Conservation (phyloP, 2,113 vertebrate species). For the Pachypanchax playfairii region DNA sequence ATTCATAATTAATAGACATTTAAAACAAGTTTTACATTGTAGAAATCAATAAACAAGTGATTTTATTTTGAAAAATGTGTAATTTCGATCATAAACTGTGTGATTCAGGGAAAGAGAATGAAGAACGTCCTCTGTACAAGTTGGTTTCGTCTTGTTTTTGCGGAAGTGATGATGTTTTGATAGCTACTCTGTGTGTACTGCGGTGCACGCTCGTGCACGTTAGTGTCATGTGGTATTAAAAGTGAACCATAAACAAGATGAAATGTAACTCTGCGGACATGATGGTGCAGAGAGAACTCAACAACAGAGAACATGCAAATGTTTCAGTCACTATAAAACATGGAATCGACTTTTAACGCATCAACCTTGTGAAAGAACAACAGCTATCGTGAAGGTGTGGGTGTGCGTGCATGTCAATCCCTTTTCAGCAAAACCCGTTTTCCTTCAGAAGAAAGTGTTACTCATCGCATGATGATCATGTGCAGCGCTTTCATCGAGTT, state of each 20-base stretch:
- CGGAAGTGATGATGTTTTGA: constrained; percentile 67
- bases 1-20: no score
- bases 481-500: background rate
- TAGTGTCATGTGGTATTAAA: constrained; percentile 37
- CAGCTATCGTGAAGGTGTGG: constrained; percentile 31
- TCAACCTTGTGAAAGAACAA: constrained; percentile 9
- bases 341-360: no score
- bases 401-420: constrained; percentile 39
- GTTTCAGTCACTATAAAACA: no score
- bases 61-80: constrained; percentile 56
- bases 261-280: background rate
- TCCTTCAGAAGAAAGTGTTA: constrained; percentile 26
- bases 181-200: constrained; percentile 50
- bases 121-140: constrained; percentile 21
- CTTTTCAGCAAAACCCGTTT: constrained; percentile 46
- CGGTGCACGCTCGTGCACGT: constrained; percentile 40
- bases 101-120: constrained; percentile 30
- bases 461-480: constrained; percentile 37
- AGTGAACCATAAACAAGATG: constrained; percentile 15
- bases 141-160: constrained; percentile 53
- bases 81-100: constrained; percentile 27
- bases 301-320: no score
- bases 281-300: background rate
- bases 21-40: background rate
- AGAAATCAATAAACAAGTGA: background rate